Evolutionary conservation across 2,888 invertebrate genomes (phyloP).

Genomic region (Meteorus cinctellus): DNA sequence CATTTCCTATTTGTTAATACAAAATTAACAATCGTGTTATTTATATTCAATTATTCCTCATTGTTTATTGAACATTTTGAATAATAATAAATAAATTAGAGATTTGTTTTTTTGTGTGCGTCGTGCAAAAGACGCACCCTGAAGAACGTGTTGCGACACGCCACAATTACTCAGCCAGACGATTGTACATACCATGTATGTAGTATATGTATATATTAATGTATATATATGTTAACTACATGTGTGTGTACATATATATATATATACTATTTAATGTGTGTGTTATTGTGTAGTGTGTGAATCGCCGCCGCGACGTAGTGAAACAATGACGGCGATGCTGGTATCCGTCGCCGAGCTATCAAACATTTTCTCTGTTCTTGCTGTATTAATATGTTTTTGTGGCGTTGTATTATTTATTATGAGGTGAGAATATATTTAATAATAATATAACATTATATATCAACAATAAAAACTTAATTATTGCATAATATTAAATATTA

Average conservation of each 20-base stretch:
- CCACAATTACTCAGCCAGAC: neutral
- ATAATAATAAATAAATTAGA: too few relatives aligned
- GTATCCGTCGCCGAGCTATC: constrained; percentile 84
- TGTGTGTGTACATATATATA: neutral
- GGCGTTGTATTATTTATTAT: constrained; percentile 84
- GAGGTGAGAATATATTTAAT: constrained; percentile 74
- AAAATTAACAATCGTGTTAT: too few relatives aligned
- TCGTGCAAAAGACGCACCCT: neutral
- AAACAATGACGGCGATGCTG: constrained; percentile 76
- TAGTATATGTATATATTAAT: neutral
- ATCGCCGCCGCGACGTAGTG: neutral
- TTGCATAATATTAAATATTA: neutral
- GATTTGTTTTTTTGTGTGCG: too few relatives aligned
- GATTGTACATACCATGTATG: neutral
- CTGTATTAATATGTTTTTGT: constrained; percentile 83
- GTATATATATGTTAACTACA: too few relatives aligned
- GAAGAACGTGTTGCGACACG: neutral
- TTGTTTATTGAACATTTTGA: too few relatives aligned
- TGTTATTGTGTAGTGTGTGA: constrained; percentile 3
- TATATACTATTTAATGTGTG: neutral
- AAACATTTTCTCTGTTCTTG: constrained; percentile 84
- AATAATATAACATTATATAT: constrained; percentile 61
- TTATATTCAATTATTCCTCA: too few relatives aligned
- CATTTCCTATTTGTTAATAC: too few relatives aligned
- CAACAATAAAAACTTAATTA: neutral